Percentiles rank a stretch among this genome's conserved stretches.
These are phyloP conservation scores for Hymenopus coronatus DNA, from an alignment of 2,888 invertebrate species.

Conservation along the genomic window DNA sequence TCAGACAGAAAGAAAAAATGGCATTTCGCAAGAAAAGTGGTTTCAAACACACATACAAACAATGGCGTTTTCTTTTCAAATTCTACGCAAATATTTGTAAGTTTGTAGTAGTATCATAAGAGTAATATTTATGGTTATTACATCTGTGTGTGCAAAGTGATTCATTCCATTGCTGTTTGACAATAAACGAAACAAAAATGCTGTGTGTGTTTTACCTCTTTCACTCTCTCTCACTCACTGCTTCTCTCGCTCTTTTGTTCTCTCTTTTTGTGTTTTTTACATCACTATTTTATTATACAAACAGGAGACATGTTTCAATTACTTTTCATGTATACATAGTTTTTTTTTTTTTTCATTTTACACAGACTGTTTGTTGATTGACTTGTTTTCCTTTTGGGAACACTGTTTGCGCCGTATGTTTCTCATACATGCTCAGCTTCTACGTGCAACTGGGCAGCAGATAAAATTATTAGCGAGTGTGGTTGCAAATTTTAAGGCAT, in stretches of 20 bases:
- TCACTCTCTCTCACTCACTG: not conserved
- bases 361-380: not conserved
- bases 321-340: not conserved
- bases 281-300: not conserved
- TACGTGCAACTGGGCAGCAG: not conserved
- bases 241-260: not conserved
- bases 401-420: not conserved
- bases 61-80: not conserved
- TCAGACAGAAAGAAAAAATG: not conserved
- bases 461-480: not conserved
- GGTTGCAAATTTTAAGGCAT: not conserved
- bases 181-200: not conserved
- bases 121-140: not conserved
- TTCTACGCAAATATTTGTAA: not conserved
- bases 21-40: not conserved
- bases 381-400: not conserved
- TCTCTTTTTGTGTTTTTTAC: not conserved
- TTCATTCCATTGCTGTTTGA: not conserved
- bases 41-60: not conserved
- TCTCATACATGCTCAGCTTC: not conserved
- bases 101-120: not conserved
- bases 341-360: not conserved
- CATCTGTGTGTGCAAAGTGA: not conserved
- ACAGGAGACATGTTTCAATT: not conserved
- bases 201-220: not conserved